Evolutionary conservation across 2,113 vertebrate species (phyloP), one percentile per base, ranked within the genome.

Genomic region (Bagarius yarrelli): DNA sequence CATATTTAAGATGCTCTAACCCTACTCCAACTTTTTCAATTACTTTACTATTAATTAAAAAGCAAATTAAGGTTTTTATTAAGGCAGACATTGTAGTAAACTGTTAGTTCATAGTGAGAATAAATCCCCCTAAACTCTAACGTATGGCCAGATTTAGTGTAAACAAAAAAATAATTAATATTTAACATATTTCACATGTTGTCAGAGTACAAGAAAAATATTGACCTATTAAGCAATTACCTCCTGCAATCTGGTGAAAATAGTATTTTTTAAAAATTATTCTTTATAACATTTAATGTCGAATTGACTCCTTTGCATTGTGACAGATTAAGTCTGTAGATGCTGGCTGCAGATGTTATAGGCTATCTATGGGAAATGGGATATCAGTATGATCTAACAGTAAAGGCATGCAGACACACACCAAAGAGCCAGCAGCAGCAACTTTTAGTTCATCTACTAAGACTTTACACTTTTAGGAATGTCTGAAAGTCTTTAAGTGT

Each of bases 361-460:
- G 6, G 30, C 21, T 81, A n/a, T 61, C 21, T 44, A 56, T 56
- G 60, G 56, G 14, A 66, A 40, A 66, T 59, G 25, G 8, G 13
- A 36, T 44, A 81, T 73, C 50, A 56, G n/a, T 66, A 63, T 81
- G 70, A 75, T 44, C 50, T 81, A 55, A 75, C 32, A 23, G 50
- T 66, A 18, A n/a, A 66, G 13, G 50, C 60, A 75, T 81, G 71
- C 60, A 66, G 80, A 19, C 27, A 40, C 32, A 19, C 59, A 64
- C 50, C 56, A 55, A 12, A 19, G 30, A 44, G 71, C 16, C 80
- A 36, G 34, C 3, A 81, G 59, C 30, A 70, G 5, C 64, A 70
- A 23, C 53, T 50, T 71, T 60, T 40, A 71, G 53, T 44, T 57
- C 44, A 53, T 52, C 25, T 52, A 30, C 27, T 53, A 72, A 64